Percentiles rank a stretch among this genome's conserved stretches.
These are phyloP conservation scores for Tarsius wallacei DNA, from an alignment of 2,797 vertebrate species.

Conservation along the genomic window DNA sequence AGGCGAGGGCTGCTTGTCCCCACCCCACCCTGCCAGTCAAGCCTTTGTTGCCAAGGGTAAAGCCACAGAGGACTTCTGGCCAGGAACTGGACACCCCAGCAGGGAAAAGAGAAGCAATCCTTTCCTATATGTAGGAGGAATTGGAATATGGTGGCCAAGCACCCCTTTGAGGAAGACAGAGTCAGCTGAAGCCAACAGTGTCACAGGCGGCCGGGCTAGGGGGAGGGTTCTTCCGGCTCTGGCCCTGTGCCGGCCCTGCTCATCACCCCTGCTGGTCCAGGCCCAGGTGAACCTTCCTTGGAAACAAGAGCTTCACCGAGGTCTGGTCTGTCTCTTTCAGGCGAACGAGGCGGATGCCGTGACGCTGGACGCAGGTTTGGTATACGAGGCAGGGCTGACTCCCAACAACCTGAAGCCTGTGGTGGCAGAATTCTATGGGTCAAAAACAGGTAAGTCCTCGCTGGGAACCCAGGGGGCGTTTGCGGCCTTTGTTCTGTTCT, in stretches of 20 bases:
- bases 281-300: neutral
- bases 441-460: conserved; percentile 85
- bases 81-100: neutral
- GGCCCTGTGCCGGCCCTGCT: fast-evolving
- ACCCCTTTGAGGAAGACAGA: neutral
- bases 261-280: too few relatives aligned
- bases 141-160: neutral
- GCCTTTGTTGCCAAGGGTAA: neutral
- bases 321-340: conserved; percentile 88
- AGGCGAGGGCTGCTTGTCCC: neutral
- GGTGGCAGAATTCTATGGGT: conserved; percentile 92
- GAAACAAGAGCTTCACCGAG: neutral
- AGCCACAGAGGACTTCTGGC: neutral
- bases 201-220: fast-evolving
- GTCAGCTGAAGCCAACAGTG: neutral
- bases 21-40: neutral
- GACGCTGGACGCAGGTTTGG: conserved; percentile 94
- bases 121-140: neutral
- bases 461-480: neutral
- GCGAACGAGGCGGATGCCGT: conserved; percentile 92
- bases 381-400: conserved; percentile 93
- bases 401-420: conserved; percentile 94
- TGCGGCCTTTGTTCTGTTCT: neutral
- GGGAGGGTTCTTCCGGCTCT: neutral
- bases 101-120: conserved; percentile 6